Conservation (phyloP, 2,113 vertebrate species). For the Bothrops jararaca region DNA sequence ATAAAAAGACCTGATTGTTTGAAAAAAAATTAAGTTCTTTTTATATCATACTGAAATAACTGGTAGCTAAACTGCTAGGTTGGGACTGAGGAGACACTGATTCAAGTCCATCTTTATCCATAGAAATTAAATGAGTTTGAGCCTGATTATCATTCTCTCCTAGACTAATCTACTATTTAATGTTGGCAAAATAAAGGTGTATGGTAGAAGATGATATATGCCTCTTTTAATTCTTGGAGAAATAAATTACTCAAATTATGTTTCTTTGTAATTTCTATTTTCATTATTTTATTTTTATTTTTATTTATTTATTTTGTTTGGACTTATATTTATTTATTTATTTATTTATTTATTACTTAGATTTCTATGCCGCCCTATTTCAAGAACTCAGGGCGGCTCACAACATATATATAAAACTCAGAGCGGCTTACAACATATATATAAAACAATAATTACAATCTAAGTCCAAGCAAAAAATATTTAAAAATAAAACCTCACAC, state of each 20-base stretch:
- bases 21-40: background rate
- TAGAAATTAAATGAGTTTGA: background rate
- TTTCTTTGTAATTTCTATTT: background rate
- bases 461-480: too few relatives aligned
- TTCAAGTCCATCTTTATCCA: background rate
- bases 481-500: too few relatives aligned
- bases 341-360: too few relatives aligned
- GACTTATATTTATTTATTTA: too few relatives aligned
- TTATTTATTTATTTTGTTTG: too few relatives aligned
- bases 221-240: background rate
- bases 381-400: too few relatives aligned
- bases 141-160: background rate
- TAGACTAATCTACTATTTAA: background rate
- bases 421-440: too few relatives aligned
- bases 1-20: background rate
- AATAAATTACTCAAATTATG: background rate
- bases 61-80: background rate
- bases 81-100: background rate
- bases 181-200: background rate
- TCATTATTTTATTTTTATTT: too few relatives aligned
- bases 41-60: background rate
- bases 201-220: background rate
- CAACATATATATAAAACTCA: too few relatives aligned
- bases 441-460: too few relatives aligned
- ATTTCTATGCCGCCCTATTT: too few relatives aligned